phyloP scores from a whole-genome alignment of 2,113 vertebrate species.

The Pangasianodon gigas region DNA sequence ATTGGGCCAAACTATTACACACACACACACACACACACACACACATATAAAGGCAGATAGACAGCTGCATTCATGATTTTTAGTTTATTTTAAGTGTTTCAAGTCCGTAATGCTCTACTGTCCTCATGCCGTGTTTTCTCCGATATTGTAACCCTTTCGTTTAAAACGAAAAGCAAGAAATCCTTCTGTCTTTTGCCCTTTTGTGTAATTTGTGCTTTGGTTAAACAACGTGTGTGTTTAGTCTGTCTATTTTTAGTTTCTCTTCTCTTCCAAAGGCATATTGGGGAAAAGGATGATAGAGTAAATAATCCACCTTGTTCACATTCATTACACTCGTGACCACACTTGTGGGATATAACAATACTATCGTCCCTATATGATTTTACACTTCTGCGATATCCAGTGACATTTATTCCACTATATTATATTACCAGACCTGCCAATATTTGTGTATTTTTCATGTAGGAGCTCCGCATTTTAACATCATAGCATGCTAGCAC shows the following conservation, averaged over 20 bases:
- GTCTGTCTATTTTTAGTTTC: slow-evolving; percentile 1
- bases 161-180: neutral
- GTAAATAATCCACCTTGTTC: neutral
- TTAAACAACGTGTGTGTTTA: neutral
- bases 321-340: neutral
- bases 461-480: neutral
- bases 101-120: no score
- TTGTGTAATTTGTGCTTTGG: neutral
- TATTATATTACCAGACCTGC: neutral
- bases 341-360: neutral
- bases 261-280: neutral
- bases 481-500: neutral
- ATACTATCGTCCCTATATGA: neutral
- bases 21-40: neutral
- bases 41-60: neutral
- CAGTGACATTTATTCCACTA: neutral
- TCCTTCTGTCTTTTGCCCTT: neutral
- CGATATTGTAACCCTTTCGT: neutral
- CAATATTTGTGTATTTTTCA: neutral
- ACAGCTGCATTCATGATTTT: neutral
- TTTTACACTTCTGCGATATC: neutral
- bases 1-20: neutral
- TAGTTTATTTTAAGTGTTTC: neutral
- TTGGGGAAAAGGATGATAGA: neutral
- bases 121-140: neutral